A percentile compares a stretch with the other conserved stretches of the same genome.
phyloP scores from a whole-genome alignment of 2,113 vertebrate genomes.

The Myocastor coypus region DNA sequence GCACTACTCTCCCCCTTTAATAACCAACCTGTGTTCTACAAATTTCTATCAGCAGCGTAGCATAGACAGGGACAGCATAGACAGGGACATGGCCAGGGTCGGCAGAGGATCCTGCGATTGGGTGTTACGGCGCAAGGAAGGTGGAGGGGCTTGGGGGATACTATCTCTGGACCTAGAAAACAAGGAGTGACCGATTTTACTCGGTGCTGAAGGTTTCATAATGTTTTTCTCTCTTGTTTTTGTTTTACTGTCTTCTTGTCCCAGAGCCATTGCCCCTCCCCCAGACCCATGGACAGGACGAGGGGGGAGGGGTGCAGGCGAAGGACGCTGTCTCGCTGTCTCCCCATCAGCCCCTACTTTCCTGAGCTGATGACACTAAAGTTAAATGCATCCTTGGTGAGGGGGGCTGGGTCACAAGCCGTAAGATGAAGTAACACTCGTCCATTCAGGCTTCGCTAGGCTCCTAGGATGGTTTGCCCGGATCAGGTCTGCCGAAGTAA shows the following conservation, averaged over 20 bases:
- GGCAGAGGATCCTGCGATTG: not conserved
- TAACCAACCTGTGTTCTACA: not conserved
- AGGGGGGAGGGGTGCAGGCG: not conserved
- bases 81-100: not conserved
- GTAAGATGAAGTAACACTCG: not conserved
- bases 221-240: not conserved
- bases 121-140: not conserved
- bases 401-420: not conserved
- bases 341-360: no score
- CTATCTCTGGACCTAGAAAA: not conserved
- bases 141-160: not conserved
- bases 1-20: not conserved
- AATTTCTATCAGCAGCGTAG: not conserved
- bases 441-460: not conserved
- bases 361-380: not conserved
- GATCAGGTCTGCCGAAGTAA: not conserved
- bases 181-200: not conserved
- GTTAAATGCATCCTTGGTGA: not conserved
- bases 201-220: not conserved
- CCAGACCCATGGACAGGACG: not conserved
- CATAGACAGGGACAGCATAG: no score
- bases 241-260: not conserved
- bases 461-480: rapidly evolving
- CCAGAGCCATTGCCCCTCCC: not conserved
- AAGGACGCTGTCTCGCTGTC: not conserved